phyloP scores from a whole-genome alignment of 1,140 invertebrate species.

The Phthorimaea operculella region DNA sequence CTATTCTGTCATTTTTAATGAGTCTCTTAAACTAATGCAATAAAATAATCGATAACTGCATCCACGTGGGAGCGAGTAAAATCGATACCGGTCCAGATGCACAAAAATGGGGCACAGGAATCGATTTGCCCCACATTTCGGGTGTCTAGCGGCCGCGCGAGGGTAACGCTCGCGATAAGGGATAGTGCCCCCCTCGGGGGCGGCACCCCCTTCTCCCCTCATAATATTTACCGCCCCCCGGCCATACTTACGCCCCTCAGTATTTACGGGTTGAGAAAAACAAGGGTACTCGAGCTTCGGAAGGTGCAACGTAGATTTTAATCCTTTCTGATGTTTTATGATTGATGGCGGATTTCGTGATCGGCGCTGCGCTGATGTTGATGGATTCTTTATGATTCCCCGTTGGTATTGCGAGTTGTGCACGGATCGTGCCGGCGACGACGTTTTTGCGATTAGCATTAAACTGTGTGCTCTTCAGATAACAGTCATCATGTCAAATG shows the following conservation, averaged over 20 bases:
- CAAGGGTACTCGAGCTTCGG: slow-evolving; percentile 65
- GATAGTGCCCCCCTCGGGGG: slow-evolving; percentile 56
- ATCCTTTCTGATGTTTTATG: slow-evolving; percentile 68
- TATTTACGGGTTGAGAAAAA: slow-evolving; percentile 68
- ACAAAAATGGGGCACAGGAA: slow-evolving; percentile 64
- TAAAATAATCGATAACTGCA: neutral
- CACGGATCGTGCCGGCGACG: slow-evolving; percentile 33
- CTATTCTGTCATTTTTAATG: too few relatives aligned
- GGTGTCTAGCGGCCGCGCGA: slow-evolving; percentile 59
- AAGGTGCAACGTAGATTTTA: slow-evolving; percentile 68
- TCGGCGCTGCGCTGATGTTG: slow-evolving; percentile 60
- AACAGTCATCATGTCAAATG: slow-evolving; percentile 1
- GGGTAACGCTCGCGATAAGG: slow-evolving; percentile 67
- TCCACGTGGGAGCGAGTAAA: slow-evolving; percentile 25
- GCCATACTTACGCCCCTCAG: slow-evolving; percentile 65
- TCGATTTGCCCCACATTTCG: slow-evolving; percentile 67
- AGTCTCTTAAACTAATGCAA: neutral
- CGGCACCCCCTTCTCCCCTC: slow-evolving; percentile 49
- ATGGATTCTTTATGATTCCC: slow-evolving; percentile 60
- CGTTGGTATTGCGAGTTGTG: slow-evolving; percentile 20
- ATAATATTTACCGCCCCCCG: slow-evolving; percentile 67
- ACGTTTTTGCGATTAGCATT: slow-evolving; percentile 35
- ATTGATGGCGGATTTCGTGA: slow-evolving; percentile 65
- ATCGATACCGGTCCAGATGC: slow-evolving; percentile 66
- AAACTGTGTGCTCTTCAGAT: slow-evolving; percentile 3